A percentile compares a stretch with the other conserved stretches of the same genome.
phyloP scores from a whole-genome alignment of 2,797 vertebrate genomes.

The Pachyuromys duprasi region DNA sequence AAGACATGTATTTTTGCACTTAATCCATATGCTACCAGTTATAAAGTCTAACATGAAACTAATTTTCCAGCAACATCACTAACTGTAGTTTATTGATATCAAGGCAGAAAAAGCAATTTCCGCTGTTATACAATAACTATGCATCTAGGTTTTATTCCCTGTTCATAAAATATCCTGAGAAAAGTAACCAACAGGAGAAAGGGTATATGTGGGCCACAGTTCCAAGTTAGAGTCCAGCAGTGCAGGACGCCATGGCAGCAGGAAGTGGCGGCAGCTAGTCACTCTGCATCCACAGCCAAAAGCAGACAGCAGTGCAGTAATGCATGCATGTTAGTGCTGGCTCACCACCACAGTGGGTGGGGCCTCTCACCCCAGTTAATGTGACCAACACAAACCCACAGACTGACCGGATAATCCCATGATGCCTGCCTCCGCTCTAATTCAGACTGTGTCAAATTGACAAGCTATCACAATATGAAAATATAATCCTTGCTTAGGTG shows the following conservation, averaged over 20 bases:
- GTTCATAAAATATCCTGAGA: neutral
- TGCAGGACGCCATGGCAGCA: neutral
- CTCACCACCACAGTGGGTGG: neutral
- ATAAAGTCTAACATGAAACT: neutral
- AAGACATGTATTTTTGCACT: slow-evolving; percentile 43
- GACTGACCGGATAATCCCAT: neutral
- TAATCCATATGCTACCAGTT: slow-evolving; percentile 45
- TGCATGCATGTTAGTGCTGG: neutral
- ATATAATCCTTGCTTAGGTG: neutral
- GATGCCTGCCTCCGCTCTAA: neutral
- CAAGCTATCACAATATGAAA: neutral
- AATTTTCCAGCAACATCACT: slow-evolving; percentile 20
- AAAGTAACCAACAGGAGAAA: neutral
- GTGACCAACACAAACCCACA: neutral
- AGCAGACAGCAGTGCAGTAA: neutral
- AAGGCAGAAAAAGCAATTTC: slow-evolving; percentile 5
- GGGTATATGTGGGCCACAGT: neutral
- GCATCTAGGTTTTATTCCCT: neutral
- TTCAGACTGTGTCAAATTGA: neutral
- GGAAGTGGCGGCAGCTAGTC: neutral
- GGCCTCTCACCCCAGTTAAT: neutral
- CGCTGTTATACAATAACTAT: neutral
- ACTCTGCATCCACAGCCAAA: neutral
- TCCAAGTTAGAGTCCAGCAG: too few relatives aligned
- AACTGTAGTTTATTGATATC: neutral